These are phyloP conservation scores for Rhabdornis inornatus DNA, from an alignment of 2,113 vertebrate species.

Conservation along the genomic window DNA sequence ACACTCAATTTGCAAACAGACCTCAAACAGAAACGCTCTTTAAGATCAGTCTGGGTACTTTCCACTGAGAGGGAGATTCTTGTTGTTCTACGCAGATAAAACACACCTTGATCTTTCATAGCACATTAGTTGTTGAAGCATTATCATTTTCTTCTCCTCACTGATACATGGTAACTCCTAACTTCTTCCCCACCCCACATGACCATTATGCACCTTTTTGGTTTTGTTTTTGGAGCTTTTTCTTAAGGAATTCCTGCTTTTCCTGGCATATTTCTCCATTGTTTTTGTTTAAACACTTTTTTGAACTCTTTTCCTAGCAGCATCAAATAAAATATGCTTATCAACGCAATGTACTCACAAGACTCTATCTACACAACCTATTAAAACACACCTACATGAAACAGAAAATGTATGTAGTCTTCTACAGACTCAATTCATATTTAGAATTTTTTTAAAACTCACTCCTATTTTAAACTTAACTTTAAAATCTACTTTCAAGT, in stretches of 20 bases:
- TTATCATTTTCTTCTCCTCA: not conserved
- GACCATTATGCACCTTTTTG: not conserved
- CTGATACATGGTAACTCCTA: not conserved
- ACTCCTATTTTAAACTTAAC: not conserved
- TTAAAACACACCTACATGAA: not conserved
- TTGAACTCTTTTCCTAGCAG: not conserved
- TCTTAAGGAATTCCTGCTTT: not conserved
- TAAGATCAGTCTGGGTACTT: no score
- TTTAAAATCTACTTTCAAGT: not conserved
- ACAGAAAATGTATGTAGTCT: not conserved
- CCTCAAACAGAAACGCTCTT: not conserved
- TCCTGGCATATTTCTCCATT: rapidly evolving
- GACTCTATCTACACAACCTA: not conserved
- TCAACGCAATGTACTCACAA: not conserved
- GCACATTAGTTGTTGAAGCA: not conserved
- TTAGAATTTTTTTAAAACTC: not conserved
- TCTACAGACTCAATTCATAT: not conserved
- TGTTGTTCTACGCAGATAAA: rapidly evolving
- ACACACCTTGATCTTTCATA: rapidly evolving
- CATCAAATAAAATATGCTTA: not conserved
- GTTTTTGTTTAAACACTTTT: not conserved
- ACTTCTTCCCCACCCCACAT: rapidly evolving
- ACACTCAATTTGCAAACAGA: not conserved
- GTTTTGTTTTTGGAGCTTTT: not conserved
- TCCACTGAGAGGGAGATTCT: not conserved